Base-by-base conservation (phyloP, 2,113 vertebrate species). In the Colossoma macropomum region DNA sequence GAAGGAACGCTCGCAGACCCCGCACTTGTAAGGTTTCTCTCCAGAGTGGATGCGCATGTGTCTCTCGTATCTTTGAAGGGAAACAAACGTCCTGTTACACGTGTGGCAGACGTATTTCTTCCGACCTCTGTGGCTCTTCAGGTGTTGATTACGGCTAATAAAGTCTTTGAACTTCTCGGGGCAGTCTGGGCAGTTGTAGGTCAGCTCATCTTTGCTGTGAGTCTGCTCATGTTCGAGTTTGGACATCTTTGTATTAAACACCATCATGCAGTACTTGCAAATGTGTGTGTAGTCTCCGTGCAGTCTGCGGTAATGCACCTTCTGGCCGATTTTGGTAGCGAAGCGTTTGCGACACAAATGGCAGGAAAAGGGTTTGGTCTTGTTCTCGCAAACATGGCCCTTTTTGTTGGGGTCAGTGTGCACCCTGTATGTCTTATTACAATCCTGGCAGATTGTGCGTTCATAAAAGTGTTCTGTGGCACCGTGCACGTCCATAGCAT, bases 271-370 rank as follows among this genome's bases (percentile, higher is more conserved):
- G 72, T 62, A 81, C 25, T 81, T 81, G 63, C 80, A 81, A 17
- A 65, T 48, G n/a, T 81, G 80, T 10, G 80, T 75, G 72, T 82
- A 82, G 80, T 82, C 80, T 4, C 80, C 72, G 21, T 82, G 80
- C 34, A 82, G 80, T 7, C 80, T 50, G 19, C 80, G 72, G 50
- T 75, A 54, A 50, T 82, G 80, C n/a, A 82, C 80, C 19, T 82
- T 82, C 38, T 45, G 80, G 2, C 80, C 80, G 8, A 32, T 68
- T 34, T 82, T 72, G 1, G 80, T 82, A 3, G 69, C 52, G 74
- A 82, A 82, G 48, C 80, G 80, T 23, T 82, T 82, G 17, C 32
- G 62, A 28, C 80, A 82, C 23, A 75, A 23, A 11, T 38, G 72
- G 27, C 80, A 82, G 16, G 32, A 65, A 3, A 75, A 82, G 0